Evolutionary conservation across 2,888 invertebrate species (phyloP), one percentile per base, ranked within the genome.

Genomic region (Lutraria lutraria): DNA sequence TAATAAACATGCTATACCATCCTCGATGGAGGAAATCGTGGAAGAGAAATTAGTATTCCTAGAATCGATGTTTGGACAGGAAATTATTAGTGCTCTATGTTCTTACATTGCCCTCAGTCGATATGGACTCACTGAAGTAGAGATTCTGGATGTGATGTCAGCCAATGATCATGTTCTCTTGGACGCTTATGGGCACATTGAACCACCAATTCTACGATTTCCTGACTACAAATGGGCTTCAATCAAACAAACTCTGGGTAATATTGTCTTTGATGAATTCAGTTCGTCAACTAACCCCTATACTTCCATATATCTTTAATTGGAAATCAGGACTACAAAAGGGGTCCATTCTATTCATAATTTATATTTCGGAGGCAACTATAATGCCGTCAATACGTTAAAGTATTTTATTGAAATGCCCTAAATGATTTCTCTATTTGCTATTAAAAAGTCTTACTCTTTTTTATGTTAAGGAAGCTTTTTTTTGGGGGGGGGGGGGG

Each of bases 101-200:
- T 90, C 91, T 12, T 95, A 94, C 85, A 86, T 95, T 25, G 94
- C 90, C 19, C 85, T 92, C 43, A 87, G 89, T 29, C 87, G 94
- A 34, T 92, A 93, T 85, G 95, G 95, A 0, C 83, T 95, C 21
- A 93, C 93, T 31, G 95, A 95, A 86, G 90, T 93, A 76, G 95
- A 95, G 88, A 88, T 95, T 21, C 89, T 95, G 34, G 95, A 95
- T 83, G 91, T 92, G 10, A 89, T 95, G 80, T 95, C 95, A 4
- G 93, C 94, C 72, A 94, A 95, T 83, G 92, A 93, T 79, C 90
- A 93, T 31, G 92, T 95, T 0, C 90, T 95, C 54, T 83, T 94
- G 29, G 88, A 93, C 8, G 88, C 94, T 12, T 94, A 93, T 81
- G 80, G 85, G 34, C 81, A 84, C 15, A 43, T 79, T 12, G 60